A percentile compares a stretch with the other conserved stretches of the same genome.
Conservation (phyloP, 2,888 invertebrate genomes). For the Leptinotarsa rubiginosa region DNA sequence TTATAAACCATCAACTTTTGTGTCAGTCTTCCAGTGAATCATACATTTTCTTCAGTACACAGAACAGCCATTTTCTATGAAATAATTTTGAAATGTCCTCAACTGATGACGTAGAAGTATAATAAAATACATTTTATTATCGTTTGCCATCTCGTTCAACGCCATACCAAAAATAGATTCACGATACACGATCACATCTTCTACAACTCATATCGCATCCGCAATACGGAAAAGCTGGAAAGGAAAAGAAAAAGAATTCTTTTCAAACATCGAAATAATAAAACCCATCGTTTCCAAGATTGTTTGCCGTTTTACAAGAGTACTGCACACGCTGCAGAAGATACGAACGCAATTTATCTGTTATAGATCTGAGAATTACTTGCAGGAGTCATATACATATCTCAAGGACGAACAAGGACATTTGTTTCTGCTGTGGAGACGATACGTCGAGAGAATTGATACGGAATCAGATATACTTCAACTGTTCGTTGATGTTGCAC, state of each 20-base stretch:
- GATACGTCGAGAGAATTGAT: not conserved
- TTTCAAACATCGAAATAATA: slow-evolving; percentile 1
- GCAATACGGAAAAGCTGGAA: not conserved
- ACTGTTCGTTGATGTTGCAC: no score
- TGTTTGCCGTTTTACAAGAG: slow-evolving; percentile 8
- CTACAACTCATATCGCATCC: not conserved
- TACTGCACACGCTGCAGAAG: slow-evolving; percentile 1
- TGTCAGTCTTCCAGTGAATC: no score
- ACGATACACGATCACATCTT: not conserved
- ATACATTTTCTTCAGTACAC: no score
- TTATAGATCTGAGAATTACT: not conserved
- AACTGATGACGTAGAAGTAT: no score
- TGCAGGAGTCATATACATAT: not conserved
- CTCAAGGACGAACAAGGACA: not conserved
- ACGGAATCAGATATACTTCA: no score
- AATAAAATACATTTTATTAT: not conserved
- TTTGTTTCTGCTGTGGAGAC: not conserved
- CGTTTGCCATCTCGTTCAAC: not conserved
- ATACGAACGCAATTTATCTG: slow-evolving; percentile 2
- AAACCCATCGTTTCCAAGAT: not conserved
- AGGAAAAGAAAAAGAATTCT: not conserved
- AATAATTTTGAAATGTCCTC: no score
- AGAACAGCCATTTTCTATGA: no score
- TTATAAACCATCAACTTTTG: no score
- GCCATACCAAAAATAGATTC: not conserved